phyloP scores from a whole-genome alignment of 2,888 invertebrate genomes.

The Synergus laeviventris region DNA sequence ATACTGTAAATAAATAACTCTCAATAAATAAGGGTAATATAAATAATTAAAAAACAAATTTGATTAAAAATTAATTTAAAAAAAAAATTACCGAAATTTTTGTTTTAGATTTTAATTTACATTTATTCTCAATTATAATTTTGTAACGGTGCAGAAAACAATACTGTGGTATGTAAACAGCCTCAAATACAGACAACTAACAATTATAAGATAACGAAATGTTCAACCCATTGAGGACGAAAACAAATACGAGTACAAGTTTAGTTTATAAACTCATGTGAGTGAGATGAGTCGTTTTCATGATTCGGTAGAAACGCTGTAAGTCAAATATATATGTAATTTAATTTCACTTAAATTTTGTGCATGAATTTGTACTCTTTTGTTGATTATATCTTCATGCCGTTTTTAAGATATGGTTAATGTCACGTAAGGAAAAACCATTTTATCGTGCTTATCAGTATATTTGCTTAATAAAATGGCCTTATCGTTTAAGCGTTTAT shows the following conservation, averaged over 20 bases:
- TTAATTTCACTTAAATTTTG: neutral
- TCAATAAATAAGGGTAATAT: neutral
- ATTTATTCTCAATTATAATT: no score
- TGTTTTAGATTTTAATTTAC: no score
- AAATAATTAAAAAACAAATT: neutral
- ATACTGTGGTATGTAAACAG: no score
- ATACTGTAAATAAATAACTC: neutral
- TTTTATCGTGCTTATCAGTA: no score
- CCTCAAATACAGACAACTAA: no score
- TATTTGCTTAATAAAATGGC: neutral
- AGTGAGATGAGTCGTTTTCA: neutral
- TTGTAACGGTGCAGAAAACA: no score
- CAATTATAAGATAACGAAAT: no score
- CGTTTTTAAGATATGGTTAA: neutral
- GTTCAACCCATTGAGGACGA: no score
- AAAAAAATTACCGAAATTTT: no score
- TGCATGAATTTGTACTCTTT: neutral
- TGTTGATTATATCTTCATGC: neutral
- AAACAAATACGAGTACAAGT: neutral
- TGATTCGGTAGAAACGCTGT: neutral
- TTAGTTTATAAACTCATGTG: neutral
- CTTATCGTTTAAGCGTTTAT: neutral
- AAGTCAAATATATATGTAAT: neutral
- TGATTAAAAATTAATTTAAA: neutral
- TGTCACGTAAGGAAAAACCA: neutral